These are phyloP conservation scores for Poecilus cupreus DNA, from an alignment of 2,888 invertebrate genomes.

Conservation along the genomic window DNA sequence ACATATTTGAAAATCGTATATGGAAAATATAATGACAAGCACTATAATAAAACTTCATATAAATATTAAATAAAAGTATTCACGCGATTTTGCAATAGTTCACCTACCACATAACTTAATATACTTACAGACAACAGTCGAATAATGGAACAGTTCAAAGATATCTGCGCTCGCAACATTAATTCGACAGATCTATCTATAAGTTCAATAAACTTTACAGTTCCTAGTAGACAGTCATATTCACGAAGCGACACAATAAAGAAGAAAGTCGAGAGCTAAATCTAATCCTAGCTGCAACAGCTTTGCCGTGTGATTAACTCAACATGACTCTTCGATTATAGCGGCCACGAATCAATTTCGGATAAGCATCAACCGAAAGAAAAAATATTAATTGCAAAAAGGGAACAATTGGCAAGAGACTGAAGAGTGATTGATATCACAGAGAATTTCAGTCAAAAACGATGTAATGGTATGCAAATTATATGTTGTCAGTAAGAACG, in stretches of 20 bases:
- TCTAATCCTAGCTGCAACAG: conserved; percentile 11
- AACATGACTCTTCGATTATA: conserved; percentile 44
- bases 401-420: conserved; percentile 23
- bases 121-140: too few species aligned
- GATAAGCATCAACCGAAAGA: conserved; percentile 24
- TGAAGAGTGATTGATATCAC: conserved; percentile 2
- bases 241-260: conserved; percentile 37
- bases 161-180: too few species aligned
- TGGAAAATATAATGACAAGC: conserved; percentile 17
- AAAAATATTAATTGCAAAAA: conserved; percentile 45
- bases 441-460: conserved; percentile 1
- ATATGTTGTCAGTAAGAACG: conserved; percentile 9
- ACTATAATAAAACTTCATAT: conserved; percentile 26
- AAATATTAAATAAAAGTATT: background rate
- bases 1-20: conserved; percentile 21
- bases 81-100: conserved; percentile 1
- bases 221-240: conserved; percentile 19
- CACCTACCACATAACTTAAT: conserved; percentile 23
- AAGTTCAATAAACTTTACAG: conserved; percentile 38
- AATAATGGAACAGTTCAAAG: too few species aligned
- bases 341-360: conserved; percentile 46
- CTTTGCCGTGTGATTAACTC: conserved; percentile 26
- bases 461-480: conserved; percentile 13
- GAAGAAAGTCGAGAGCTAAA: conserved; percentile 23
- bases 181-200: conserved; percentile 6